Percentiles rank a stretch among this genome's conserved stretches.
Evolutionary conservation across 2,113 vertebrate genomes (phyloP).

Genomic region (Porphyrio hochstetteri): DNA sequence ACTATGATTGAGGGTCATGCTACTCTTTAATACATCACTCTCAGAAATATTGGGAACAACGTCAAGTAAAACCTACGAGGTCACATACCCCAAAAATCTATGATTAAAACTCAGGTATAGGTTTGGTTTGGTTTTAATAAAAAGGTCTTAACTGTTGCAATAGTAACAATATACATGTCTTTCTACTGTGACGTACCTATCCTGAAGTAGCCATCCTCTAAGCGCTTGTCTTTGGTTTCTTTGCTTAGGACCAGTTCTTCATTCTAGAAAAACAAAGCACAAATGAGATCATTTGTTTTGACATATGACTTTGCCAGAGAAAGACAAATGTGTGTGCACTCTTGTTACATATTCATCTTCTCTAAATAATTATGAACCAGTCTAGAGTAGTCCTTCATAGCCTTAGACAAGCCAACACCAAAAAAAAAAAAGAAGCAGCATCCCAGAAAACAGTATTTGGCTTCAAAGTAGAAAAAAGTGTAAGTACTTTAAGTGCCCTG

Average conservation of each 20-base stretch:
- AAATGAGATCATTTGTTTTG: neutral
- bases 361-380: neutral
- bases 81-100: neutral
- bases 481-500: neutral
- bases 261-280: slow-evolving; percentile 67
- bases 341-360: neutral
- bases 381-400: neutral
- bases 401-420: neutral
- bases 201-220: slow-evolving; percentile 93
- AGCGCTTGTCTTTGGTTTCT: slow-evolving; percentile 93
- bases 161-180: neutral
- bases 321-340: neutral
- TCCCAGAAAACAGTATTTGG: neutral
- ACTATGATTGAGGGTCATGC: neutral
- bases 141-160: neutral
- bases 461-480: neutral
- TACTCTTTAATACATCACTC: neutral
- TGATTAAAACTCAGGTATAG: neutral
- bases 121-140: neutral
- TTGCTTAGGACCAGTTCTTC: slow-evolving; percentile 77
- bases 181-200: slow-evolving; percentile 78
- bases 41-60: neutral
- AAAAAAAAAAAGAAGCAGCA: neutral
- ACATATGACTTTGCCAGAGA: neutral
- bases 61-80: neutral